These are phyloP conservation scores for Otolemur garnettii DNA, from an alignment of 2,113 vertebrate species.

Conservation along the genomic window DNA sequence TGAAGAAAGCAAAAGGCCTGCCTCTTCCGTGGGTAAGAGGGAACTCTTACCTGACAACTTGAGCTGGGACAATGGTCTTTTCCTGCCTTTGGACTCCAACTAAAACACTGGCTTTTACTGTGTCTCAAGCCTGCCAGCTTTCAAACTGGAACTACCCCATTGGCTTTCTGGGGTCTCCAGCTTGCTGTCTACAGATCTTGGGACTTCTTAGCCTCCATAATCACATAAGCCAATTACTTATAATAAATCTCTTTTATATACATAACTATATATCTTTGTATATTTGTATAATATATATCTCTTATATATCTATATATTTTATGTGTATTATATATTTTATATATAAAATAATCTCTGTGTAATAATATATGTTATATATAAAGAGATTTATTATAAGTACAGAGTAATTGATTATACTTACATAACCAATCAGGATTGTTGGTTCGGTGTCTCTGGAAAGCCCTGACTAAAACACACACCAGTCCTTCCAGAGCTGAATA, in stretches of 20 bases:
- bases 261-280: not conserved
- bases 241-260: not conserved
- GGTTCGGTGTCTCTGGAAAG: not conserved
- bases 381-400: not conserved
- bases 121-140: not conserved
- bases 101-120: not conserved
- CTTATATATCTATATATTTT: not conserved
- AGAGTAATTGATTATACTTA: not conserved
- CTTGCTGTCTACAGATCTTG: too few species aligned
- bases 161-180: too few species aligned
- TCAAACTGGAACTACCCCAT: not conserved
- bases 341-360: not conserved
- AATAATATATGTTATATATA: not conserved
- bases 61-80: not conserved
- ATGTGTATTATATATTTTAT: not conserved
- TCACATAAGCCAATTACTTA: not conserved
- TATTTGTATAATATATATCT: not conserved
- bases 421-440: not conserved
- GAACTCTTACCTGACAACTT: not conserved
- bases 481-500: not conserved
- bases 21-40: not conserved
- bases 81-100: not conserved
- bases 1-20: not conserved
- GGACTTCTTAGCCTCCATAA: not conserved
- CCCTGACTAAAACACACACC: not conserved